Evolutionary conservation across 2,888 invertebrate genomes (phyloP), one percentile per base, ranked within the genome.

Genomic region (Stenichneumon culpator): DNA sequence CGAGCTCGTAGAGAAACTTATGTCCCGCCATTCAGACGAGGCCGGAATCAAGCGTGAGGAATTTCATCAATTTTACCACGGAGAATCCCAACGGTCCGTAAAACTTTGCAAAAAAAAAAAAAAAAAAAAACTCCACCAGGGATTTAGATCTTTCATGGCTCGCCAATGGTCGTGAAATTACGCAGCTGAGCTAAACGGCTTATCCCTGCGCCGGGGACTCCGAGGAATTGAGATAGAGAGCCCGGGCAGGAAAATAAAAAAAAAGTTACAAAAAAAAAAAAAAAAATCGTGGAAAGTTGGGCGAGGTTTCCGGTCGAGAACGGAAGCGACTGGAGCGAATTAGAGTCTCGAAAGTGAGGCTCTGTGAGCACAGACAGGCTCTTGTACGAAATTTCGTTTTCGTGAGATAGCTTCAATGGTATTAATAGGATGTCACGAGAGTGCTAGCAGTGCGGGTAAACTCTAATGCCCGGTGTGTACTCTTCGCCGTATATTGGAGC

Each of bases 391-490:
- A 11, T 44, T 44, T 44, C 44, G 44, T 44, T 44, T 44, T 57
- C 57, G 77, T 22, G 80, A 80, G 79, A 77, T 80, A 77, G 47
- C 57, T 79, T 65, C 32, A 68, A 57, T 63, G 79, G 75, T 84
- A 84, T 84, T 84, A 77, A 80, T 84, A 84, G 80, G 67, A 80
- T 75, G 77, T 84, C 75, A 80, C 65, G 54, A 81, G 63, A 52
- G 65, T 47, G 50, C 47, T 63, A 50, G 32, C 57, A 19, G 74
- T 47, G 63, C 60, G 74, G 70, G 84, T 73, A 67, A 79, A 65
- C 83, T 80, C 77, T 80, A 60, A 84, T 80, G 72, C 54, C 50
- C 50, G 36, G 47, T 72, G 77, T 77, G 79, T 80, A 83, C 75
- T 72, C 54, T 75, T 67, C 57, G 25, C 36, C 44, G 82, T 79